Base-by-base conservation (phyloP, 2,797 vertebrate species). In the Xyrichtys novacula region DNA sequence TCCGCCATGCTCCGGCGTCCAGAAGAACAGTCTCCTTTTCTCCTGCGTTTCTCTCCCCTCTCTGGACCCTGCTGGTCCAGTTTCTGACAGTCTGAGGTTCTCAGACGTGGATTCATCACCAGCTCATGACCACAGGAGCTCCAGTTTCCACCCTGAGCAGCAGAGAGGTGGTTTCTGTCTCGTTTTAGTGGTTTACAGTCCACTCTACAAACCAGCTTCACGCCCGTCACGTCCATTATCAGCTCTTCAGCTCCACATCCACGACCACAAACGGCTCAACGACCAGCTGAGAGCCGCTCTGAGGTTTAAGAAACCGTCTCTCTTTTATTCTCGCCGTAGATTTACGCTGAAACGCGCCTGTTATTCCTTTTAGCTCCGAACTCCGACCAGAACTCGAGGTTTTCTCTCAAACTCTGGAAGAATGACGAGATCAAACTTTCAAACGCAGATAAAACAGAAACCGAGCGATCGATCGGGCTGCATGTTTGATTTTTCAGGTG, bases 171-270 rank as follows among this genome's bases (percentile, higher is more conserved):
- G 11, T 32, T 53, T 43, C 19, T 16, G 23, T 23, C 29, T n/a
- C 48, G 15, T 50, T 76, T 71, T 25, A 68, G 62, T 42, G 44
- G 69, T 66, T 42, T 9, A 4, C 1, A 8, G 9, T 63, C 60
- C 53, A 64, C 63, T 77, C 19, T 3, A 25, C 40, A 63, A 74
- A 50, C 2, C 53, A 54, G 29, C 28, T 36, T 16, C 50, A 42
- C 25, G 14, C 57, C 77, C 77, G 74, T 16, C 50, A 42, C 25
- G 14, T 61, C 77, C 77, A 76, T 68, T 65, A 78, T 49, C 63
- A 63, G 50, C 26, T 2, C 53, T 80, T 71, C 32, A 54, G 19
- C 64, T 64, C 61, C 58, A 54, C 62, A 58, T 42, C 47, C 53
- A 60, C 40, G 12, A 50, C 34, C 56, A 44, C 64, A 57, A 49